These are phyloP conservation scores for Neoarius graeffei DNA, from an alignment of 2,113 vertebrate species.

Conservation along the genomic window DNA sequence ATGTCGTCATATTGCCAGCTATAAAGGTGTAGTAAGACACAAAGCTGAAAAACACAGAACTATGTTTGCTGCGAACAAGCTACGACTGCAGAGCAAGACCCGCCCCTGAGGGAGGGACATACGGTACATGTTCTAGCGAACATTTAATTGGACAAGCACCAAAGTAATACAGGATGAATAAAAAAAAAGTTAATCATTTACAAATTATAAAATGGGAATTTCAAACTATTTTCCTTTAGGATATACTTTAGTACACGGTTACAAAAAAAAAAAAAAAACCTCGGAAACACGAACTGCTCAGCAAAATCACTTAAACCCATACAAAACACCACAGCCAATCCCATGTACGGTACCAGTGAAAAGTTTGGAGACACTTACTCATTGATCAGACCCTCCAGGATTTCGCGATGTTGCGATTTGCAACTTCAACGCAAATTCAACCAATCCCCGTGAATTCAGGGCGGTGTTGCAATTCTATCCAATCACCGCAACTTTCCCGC, in stretches of 20 bases:
- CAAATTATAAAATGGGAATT: background rate
- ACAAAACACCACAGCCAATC: background rate
- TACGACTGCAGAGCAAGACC: background rate
- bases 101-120: background rate
- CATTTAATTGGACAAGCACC: background rate
- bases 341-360: background rate
- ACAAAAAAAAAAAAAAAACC: background rate
- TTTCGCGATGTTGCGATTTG: too few species aligned
- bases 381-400: too few species aligned
- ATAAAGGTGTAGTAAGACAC: background rate
- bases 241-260: too few species aligned
- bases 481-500: too few species aligned
- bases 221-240: too few species aligned
- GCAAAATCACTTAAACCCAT: background rate
- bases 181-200: background rate
- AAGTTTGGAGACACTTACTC: too few species aligned
- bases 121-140: background rate
- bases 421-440: too few species aligned
- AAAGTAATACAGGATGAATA: background rate
- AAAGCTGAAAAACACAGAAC: background rate
- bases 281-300: background rate
- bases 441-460: too few species aligned
- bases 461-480: too few species aligned
- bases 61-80: too few species aligned
- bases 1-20: too few species aligned